phyloP scores from a whole-genome alignment of 2,888 invertebrate genomes.

The Darwinula stevensoni region DNA sequence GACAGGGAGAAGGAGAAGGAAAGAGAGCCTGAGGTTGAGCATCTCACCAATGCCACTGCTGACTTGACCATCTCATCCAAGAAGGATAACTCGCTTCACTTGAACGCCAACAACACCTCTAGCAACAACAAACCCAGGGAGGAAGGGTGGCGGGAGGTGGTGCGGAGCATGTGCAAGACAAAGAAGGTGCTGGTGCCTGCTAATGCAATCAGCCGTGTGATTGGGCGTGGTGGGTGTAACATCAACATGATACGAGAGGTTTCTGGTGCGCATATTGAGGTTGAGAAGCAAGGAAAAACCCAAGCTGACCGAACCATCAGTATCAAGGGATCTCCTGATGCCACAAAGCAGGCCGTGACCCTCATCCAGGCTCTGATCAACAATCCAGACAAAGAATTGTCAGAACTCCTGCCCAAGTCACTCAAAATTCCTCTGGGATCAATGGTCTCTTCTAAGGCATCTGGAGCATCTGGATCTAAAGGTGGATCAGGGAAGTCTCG shows the following conservation, averaged over 20 bases:
- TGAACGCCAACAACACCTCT: background rate
- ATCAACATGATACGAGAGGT: constrained; percentile 91
- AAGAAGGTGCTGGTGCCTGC: constrained; percentile 84
- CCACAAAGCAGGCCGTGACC: constrained; percentile 66
- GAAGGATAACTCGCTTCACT: constrained; percentile 4
- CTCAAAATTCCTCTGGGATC: no score
- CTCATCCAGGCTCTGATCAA: constrained; percentile 73
- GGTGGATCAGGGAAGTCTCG: no score
- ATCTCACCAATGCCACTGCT: background rate
- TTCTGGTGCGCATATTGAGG: constrained; percentile 91
- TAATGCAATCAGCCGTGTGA: constrained; percentile 82
- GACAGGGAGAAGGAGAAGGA: background rate
- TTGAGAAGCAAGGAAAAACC: constrained; percentile 75
- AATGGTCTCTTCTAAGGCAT: no score
- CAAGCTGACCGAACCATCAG: constrained; percentile 81
- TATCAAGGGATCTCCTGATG: constrained; percentile 76
- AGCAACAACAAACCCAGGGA: constrained; percentile 20
- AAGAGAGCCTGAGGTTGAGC: background rate
- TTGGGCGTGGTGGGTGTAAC: constrained; percentile 86
- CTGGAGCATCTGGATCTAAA: no score
- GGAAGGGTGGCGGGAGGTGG: constrained; percentile 91
- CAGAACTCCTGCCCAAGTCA: constrained; percentile 41
- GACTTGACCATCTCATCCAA: background rate
- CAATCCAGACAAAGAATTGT: constrained; percentile 76
- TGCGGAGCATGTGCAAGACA: constrained; percentile 27